These are phyloP conservation scores for Lepidocolaptes lacrymiger DNA, from an alignment of 2,797 vertebrate genomes.

Conservation along the genomic window DNA sequence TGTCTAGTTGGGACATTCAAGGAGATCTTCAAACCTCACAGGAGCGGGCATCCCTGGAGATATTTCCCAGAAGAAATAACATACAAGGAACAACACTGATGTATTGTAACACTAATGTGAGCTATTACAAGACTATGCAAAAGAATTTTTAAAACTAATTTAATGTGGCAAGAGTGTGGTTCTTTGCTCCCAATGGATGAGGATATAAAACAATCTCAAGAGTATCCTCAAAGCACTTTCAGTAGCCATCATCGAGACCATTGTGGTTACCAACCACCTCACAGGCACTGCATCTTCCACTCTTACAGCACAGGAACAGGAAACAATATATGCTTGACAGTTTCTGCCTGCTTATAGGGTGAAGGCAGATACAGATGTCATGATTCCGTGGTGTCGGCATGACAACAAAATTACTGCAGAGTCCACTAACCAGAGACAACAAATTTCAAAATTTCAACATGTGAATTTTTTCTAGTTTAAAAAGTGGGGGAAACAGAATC, in stretches of 20 bases:
- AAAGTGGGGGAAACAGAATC: not conserved
- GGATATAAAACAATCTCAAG: not conserved
- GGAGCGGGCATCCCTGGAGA: not conserved
- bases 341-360: not conserved
- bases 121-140: not conserved
- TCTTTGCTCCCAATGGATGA: not conserved
- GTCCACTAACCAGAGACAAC: not conserved
- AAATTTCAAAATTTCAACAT: not conserved
- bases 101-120: not conserved
- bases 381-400: not conserved
- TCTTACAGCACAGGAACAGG: not conserved
- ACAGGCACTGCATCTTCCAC: not conserved
- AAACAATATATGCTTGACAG: not conserved
- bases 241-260: not conserved
- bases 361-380: not conserved
- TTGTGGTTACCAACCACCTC: not conserved
- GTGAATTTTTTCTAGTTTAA: not conserved
- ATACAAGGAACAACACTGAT: not conserved
- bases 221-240: not conserved
- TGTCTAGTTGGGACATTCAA: not conserved
- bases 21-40: not conserved
- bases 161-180: not conserved
- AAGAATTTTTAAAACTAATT: not conserved
- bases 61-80: not conserved
- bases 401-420: not conserved